phyloP scores from a whole-genome alignment of 2,797 vertebrate species.

The Megalops cyprinoides region DNA sequence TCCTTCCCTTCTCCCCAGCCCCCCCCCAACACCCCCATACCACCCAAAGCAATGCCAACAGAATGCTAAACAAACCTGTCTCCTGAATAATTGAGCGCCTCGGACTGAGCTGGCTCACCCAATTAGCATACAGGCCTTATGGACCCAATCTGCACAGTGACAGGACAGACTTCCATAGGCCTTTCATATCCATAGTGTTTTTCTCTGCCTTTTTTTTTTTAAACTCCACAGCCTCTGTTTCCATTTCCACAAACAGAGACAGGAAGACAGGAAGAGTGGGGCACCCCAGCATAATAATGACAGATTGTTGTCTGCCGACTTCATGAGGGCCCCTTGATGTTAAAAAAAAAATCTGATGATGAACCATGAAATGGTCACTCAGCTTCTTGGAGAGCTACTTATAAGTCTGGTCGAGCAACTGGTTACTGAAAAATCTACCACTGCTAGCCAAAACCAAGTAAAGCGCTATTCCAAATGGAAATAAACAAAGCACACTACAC shows the following conservation, averaged over 20 bases:
- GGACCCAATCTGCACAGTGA: slow-evolving; percentile 70
- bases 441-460: background rate
- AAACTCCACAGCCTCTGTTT: slow-evolving; percentile 39
- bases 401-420: background rate
- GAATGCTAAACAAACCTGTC: slow-evolving; percentile 80
- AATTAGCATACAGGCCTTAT: slow-evolving; percentile 77
- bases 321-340: background rate
- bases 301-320: background rate
- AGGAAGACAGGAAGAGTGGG: background rate
- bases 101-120: slow-evolving; percentile 61
- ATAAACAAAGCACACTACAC: background rate
- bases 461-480: background rate
- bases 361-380: slow-evolving; percentile 13
- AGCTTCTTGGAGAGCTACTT: background rate
- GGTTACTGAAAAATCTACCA: background rate
- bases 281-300: slow-evolving; percentile 25
- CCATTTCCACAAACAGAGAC: slow-evolving; percentile 33
- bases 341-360: slow-evolving; percentile 17
- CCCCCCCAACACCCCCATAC: slow-evolving; percentile 52
- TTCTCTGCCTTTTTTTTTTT: background rate
- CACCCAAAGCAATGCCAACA: slow-evolving; percentile 67
- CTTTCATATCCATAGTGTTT: slow-evolving; percentile 42
- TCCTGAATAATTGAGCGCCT: slow-evolving; percentile 78
- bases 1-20: slow-evolving; percentile 54
- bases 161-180: slow-evolving; percentile 51